phyloP scores from a whole-genome alignment of 2,888 invertebrate genomes.

The Erebia aethiops region DNA sequence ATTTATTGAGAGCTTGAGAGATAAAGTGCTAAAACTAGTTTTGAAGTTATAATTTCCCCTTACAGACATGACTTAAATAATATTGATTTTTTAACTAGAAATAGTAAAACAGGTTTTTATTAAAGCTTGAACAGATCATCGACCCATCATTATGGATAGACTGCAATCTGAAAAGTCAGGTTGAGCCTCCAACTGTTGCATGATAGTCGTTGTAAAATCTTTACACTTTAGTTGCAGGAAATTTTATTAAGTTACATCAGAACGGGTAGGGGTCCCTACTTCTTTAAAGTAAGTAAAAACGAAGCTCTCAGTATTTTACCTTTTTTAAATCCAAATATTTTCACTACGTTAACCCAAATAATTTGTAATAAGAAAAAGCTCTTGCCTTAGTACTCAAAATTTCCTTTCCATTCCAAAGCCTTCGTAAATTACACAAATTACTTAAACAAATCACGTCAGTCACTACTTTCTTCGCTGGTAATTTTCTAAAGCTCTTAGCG shows the following conservation, averaged over 20 bases:
- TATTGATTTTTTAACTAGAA: too few relatives aligned
- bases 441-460: constrained; percentile 30
- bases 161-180: too few relatives aligned
- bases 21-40: neutral
- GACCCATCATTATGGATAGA: too few relatives aligned
- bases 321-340: neutral
- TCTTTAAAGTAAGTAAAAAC: neutral
- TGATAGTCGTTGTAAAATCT: too few relatives aligned
- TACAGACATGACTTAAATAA: too few relatives aligned
- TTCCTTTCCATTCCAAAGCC: constrained; percentile 2
- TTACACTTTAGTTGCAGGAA: too few relatives aligned
- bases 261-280: too few relatives aligned
- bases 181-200: too few relatives aligned
- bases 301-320: neutral
- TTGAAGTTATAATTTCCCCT: neutral
- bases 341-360: neutral
- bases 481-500: constrained; percentile 28
- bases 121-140: too few relatives aligned
- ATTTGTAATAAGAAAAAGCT: neutral
- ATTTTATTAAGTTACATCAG: too few relatives aligned
- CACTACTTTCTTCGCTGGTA: constrained; percentile 15
- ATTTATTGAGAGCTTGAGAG: neutral
- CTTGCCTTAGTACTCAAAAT: neutral
- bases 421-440: constrained; percentile 14
- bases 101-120: too few relatives aligned